These are phyloP conservation scores for Lophius piscatorius DNA, from an alignment of 2,113 vertebrate genomes.

Conservation along the genomic window DNA sequence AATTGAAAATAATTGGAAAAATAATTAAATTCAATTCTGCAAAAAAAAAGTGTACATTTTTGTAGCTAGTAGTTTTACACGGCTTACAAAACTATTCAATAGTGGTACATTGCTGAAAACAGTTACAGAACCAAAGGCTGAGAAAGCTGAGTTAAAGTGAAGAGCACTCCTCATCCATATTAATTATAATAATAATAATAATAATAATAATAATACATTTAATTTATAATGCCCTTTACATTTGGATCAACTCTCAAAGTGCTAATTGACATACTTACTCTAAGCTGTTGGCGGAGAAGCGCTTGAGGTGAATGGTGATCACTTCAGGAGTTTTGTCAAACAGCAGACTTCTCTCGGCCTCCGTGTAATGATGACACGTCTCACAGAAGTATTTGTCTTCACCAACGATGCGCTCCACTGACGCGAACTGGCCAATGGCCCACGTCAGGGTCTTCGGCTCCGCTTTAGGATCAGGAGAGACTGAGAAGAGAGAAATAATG, in stretches of 20 bases:
- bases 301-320: conserved; percentile 96
- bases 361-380: conserved; percentile 94
- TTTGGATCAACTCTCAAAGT: too few species aligned
- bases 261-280: conserved; percentile 79
- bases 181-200: too few species aligned
- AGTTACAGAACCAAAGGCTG: too few species aligned
- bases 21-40: too few species aligned
- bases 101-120: too few species aligned
- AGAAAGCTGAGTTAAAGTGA: conserved; percentile 12
- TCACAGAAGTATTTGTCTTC: conserved; percentile 99
- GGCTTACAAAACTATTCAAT: too few species aligned
- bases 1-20: too few species aligned
- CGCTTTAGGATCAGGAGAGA: conserved; percentile 96
- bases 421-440: conserved; percentile 98
- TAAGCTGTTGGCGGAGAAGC: conserved; percentile 92
- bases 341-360: conserved; percentile 95
- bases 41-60: too few species aligned
- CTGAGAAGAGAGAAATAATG: conserved; percentile 59
- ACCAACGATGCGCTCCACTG: conserved; percentile 96
- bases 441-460: conserved; percentile 94
- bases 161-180: too few species aligned
- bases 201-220: too few species aligned
- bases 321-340: conserved; percentile 98
- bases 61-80: too few species aligned
- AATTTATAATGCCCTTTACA: too few species aligned